Conservation (phyloP, 2,113 vertebrate species). For the Xyliphius kryptos region DNA sequence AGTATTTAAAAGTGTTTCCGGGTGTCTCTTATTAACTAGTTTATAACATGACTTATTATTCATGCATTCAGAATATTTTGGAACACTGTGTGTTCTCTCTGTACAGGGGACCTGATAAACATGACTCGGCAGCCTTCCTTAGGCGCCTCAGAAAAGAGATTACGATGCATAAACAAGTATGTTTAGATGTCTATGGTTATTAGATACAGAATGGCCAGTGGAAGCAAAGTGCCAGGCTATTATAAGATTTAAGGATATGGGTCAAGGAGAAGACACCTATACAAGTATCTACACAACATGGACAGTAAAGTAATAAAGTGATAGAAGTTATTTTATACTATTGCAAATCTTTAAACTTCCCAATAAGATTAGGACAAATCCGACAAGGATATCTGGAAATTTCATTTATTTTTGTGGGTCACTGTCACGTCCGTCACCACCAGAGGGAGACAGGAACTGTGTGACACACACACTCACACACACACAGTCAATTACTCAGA, state of each 20-base stretch:
- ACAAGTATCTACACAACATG: neutral
- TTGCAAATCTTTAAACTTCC: too few relatives aligned
- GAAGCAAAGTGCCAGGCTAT: neutral
- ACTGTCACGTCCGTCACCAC: too few relatives aligned
- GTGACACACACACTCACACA: too few relatives aligned
- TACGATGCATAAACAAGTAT: neutral
- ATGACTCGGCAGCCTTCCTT: neutral
- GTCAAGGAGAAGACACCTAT: neutral
- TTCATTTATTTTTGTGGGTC: too few relatives aligned
- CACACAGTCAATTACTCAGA: too few relatives aligned
- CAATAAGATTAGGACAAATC: too few relatives aligned
- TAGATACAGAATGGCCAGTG: neutral
- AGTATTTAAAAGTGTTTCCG: neutral
- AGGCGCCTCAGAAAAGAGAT: slow-evolving; percentile 4
- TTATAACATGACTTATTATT: neutral
- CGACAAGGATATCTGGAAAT: too few relatives aligned
- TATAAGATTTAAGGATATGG: neutral
- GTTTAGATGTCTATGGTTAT: slow-evolving; percentile 1
- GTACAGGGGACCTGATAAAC: slow-evolving; percentile 4
- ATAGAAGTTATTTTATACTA: too few relatives aligned
- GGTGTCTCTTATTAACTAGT: neutral
- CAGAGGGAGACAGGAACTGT: too few relatives aligned
- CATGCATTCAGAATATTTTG: neutral
- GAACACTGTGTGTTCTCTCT: neutral
- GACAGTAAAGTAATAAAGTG: too few relatives aligned